Conservation (phyloP, 2,888 invertebrate genomes). For the Eilema sororculum region DNA sequence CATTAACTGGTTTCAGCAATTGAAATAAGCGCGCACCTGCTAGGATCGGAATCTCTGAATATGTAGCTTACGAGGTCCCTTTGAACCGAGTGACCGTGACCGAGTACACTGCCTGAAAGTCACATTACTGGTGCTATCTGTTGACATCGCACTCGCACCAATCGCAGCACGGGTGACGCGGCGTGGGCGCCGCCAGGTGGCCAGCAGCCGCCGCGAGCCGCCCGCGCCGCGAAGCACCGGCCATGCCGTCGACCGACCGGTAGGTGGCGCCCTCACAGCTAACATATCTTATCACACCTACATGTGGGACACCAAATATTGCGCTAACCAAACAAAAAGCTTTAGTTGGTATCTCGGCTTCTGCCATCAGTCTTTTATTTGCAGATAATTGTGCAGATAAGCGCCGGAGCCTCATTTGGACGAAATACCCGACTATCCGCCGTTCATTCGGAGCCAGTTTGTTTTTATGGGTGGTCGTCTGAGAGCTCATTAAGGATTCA, state of each 20-base stretch:
- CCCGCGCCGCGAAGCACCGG: constrained; percentile 38
- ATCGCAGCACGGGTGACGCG: constrained; percentile 37
- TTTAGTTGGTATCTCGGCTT: constrained; percentile 19
- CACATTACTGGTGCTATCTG: neutral
- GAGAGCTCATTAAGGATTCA: constrained; percentile 26
- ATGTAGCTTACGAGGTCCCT: neutral
- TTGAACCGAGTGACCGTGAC: neutral
- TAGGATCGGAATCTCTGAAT: neutral
- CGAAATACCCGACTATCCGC: neutral
- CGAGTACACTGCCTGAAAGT: constrained; percentile 8
- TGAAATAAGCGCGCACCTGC: neutral
- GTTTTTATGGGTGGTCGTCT: constrained; percentile 43
- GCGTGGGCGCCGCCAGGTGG: constrained; percentile 15
- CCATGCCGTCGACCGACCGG: constrained; percentile 25
- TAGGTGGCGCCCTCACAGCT: constrained; percentile 37
- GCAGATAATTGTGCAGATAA: constrained; percentile 21
- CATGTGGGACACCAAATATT: constrained; percentile 39
- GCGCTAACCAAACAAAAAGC: constrained; percentile 19
- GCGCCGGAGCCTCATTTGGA: constrained; percentile 24
- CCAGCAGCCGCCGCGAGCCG: constrained; percentile 14
- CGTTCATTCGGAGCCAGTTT: constrained; percentile 18
- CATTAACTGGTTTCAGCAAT: neutral
- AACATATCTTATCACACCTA: constrained; percentile 40
- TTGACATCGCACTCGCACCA: constrained; percentile 24
- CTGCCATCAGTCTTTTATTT: constrained; percentile 33